Evolutionary conservation across 2,888 invertebrate genomes (phyloP).

Genomic region (Tuta absoluta): DNA sequence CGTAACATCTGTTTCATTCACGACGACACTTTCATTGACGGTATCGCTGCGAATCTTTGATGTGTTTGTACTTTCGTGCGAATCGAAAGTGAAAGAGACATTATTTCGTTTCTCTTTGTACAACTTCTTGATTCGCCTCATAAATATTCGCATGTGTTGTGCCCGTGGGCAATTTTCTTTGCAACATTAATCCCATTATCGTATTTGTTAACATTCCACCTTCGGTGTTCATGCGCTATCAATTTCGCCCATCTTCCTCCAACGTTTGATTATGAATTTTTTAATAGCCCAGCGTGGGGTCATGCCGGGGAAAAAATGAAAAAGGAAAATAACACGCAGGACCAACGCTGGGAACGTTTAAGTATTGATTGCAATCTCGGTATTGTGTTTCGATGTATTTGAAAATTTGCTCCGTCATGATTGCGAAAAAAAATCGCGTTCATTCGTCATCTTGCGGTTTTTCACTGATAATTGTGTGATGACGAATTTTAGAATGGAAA

Average conservation of each 20-base stretch:
- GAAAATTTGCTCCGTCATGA: conserved; percentile 22
- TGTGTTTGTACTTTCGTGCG: not conserved
- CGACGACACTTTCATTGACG: not conserved
- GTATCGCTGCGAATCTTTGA: not conserved
- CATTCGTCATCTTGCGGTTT: conserved; percentile 26
- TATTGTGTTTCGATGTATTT: conserved; percentile 33
- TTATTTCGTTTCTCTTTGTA: not conserved
- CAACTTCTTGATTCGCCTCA: not conserved
- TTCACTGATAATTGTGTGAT: conserved; percentile 19
- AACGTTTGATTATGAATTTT: conserved; percentile 47
- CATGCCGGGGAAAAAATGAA: conserved; percentile 33
- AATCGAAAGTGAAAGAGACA: not conserved
- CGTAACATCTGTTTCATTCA: conserved; percentile 1
- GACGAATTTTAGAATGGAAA: conserved; percentile 33
- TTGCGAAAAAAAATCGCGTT: conserved; percentile 30
- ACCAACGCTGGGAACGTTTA: conserved; percentile 38
- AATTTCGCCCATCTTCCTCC: conserved; percentile 37
- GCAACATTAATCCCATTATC: conserved; percentile 17
- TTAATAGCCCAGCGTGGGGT: conserved; percentile 49
- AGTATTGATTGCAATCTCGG: conserved; percentile 37
- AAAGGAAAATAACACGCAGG: conserved; percentile 22
- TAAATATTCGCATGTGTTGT: not conserved
- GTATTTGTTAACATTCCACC: conserved; percentile 25
- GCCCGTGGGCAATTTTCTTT: conserved; percentile 7
- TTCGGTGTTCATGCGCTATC: conserved; percentile 36